Percentiles rank a stretch among this genome's conserved stretches.
These are phyloP conservation scores for Cordilura impudica DNA, from an alignment of 2,888 invertebrate species.

Conservation along the genomic window DNA sequence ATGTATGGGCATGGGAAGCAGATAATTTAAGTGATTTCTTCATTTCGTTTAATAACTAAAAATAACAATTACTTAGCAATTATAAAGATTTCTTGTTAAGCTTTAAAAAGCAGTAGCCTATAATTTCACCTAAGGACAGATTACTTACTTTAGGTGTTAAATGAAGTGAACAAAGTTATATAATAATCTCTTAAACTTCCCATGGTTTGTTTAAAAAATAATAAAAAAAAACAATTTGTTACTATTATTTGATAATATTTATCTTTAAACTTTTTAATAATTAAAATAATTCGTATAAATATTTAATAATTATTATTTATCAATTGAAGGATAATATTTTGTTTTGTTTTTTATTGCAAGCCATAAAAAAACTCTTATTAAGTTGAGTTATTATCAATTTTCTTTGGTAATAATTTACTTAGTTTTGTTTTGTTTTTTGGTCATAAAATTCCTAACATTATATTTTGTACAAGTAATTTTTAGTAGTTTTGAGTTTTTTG, in stretches of 20 bases:
- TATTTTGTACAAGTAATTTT: neutral
- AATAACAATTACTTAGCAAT: neutral
- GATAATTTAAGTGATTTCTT: neutral
- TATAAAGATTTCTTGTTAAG: neutral
- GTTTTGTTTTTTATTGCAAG: too few relatives aligned
- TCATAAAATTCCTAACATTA: neutral
- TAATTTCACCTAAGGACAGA: neutral
- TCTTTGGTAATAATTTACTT: neutral
- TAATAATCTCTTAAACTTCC: neutral
- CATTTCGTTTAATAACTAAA: neutral
- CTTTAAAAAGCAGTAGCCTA: neutral
- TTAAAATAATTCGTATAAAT: neutral
- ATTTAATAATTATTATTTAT: neutral
- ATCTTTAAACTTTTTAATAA: neutral
- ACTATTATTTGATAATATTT: neutral
- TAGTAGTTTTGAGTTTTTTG: conserved; percentile 5
- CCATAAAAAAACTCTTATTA: neutral
- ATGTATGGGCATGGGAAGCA: neutral
- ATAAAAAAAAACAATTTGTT: too few relatives aligned
- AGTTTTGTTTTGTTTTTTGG: too few relatives aligned
- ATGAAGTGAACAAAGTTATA: neutral
- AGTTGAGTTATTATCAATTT: neutral
- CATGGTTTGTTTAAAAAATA: neutral
- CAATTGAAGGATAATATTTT: neutral
- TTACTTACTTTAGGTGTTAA: neutral